Percentiles rank a stretch among this genome's conserved stretches.
These are phyloP conservation scores for Zaprionus ornatus DNA, from an alignment of 1,140 invertebrate genomes.

Conservation along the genomic window DNA sequence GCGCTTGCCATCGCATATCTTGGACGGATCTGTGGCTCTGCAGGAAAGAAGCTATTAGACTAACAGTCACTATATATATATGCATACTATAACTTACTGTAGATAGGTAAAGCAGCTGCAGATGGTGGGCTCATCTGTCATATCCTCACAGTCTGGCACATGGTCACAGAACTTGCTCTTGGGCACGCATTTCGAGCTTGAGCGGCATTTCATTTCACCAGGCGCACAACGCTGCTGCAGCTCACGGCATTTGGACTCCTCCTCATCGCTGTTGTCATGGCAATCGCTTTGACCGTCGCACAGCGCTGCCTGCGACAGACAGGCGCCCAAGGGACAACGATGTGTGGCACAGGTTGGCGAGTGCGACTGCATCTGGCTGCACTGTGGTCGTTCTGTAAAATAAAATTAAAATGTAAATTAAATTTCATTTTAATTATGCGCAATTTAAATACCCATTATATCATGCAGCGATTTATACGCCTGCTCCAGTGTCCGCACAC, in stretches of 20 bases:
- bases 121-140: constrained; percentile 88
- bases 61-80: not conserved
- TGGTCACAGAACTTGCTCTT: constrained; percentile 89
- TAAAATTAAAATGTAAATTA: constrained; percentile 12
- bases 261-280: constrained; percentile 88
- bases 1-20: constrained; percentile 90
- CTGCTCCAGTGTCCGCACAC: constrained; percentile 57
- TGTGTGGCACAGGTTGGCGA: constrained; percentile 84
- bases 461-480: constrained; percentile 63
- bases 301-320: constrained; percentile 86
- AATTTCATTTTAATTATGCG: not conserved
- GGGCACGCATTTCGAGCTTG: constrained; percentile 87
- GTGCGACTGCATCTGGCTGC: constrained; percentile 27
- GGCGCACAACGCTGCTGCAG: constrained; percentile 56
- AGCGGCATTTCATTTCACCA: constrained; percentile 87
- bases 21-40: constrained; percentile 86
- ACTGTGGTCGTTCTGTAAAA: constrained; percentile 57
- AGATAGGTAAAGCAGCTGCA: constrained; percentile 89
- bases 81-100: constrained; percentile 64
- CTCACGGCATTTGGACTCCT: constrained; percentile 84
- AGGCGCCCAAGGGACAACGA: constrained; percentile 89
- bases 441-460: constrained; percentile 57
- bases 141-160: constrained; percentile 88
- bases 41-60: not conserved
- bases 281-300: constrained; percentile 91